Conservation (phyloP, 1,140 invertebrate genomes). For the Diploscapter pachys region DNA sequence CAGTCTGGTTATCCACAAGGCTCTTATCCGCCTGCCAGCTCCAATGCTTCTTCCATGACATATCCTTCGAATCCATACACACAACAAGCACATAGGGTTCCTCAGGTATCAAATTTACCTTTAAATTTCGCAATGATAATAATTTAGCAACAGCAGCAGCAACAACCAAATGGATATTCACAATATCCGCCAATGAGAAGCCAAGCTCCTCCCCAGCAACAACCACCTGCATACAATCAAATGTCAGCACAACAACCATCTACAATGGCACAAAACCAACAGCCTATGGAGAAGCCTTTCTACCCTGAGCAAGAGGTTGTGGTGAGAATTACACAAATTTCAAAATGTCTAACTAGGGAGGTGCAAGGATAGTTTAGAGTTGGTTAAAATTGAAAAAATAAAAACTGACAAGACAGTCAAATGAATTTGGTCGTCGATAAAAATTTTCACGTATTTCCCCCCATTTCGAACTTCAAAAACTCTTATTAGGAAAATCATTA, state of each 20-base stretch:
- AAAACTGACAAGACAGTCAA: too few species aligned
- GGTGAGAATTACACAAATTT: too few species aligned
- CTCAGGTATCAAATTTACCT: background rate
- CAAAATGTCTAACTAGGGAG: too few species aligned
- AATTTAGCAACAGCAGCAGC: conserved; percentile 2
- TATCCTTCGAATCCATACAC: too few species aligned
- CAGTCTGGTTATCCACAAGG: background rate
- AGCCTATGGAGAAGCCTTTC: conserved; percentile 37
- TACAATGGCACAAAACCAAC: background rate
- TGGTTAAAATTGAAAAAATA: too few species aligned
- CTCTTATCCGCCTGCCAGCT: conserved; percentile 4
- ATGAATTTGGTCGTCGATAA: too few species aligned
- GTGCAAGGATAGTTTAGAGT: too few species aligned
- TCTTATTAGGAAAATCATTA: too few species aligned
- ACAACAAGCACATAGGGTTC: background rate
- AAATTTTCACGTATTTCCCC: too few species aligned
- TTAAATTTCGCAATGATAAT: background rate
- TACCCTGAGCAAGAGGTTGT: too few species aligned
- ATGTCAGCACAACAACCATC: background rate
- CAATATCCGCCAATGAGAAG: background rate
- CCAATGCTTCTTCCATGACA: background rate
- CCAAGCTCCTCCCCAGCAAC: background rate
- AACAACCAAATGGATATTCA: background rate
- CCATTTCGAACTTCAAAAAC: too few species aligned
- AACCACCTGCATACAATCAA: conserved; percentile 11